These are phyloP conservation scores for Lophotis ruficrista DNA, from an alignment of 2,113 vertebrate genomes.

Conservation along the genomic window DNA sequence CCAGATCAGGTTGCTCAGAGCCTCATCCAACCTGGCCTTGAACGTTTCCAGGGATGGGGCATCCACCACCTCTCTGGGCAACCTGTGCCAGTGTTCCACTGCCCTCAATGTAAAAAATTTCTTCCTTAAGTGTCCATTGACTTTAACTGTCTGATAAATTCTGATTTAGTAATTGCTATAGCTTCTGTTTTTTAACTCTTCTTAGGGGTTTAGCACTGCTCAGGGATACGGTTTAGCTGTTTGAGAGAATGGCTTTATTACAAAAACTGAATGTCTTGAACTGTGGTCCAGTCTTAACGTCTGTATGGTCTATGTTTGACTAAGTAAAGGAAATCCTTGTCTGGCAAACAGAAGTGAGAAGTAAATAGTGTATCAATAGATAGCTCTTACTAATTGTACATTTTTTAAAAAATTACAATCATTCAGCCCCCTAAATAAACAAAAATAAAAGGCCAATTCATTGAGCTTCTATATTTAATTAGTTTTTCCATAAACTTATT, in stretches of 20 bases:
- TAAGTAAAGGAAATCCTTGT: background rate
- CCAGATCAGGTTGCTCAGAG: too few relatives aligned
- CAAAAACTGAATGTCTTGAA: background rate
- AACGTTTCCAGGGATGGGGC: too few relatives aligned
- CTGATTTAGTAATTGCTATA: background rate
- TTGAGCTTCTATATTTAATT: slow-evolving; percentile 5
- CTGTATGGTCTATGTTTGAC: background rate
- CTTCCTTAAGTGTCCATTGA: background rate
- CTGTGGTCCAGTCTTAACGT: background rate
- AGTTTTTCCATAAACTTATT: background rate
- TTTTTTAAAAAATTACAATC: background rate
- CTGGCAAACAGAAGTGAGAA: background rate
- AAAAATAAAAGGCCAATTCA: background rate
- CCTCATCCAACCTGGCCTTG: too few relatives aligned
- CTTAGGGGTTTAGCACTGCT: background rate
- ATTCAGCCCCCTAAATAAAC: background rate
- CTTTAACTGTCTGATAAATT: background rate
- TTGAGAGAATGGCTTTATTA: background rate
- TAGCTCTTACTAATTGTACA: background rate
- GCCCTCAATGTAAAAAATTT: too few relatives aligned
- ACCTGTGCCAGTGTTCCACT: too few relatives aligned
- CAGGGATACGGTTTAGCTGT: background rate
- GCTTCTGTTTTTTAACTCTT: background rate
- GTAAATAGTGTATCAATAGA: background rate
- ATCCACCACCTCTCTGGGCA: too few relatives aligned